Evolutionary conservation across 2,113 vertebrate species (phyloP).

Genomic region (Dolichallabes microphthalmus): DNA sequence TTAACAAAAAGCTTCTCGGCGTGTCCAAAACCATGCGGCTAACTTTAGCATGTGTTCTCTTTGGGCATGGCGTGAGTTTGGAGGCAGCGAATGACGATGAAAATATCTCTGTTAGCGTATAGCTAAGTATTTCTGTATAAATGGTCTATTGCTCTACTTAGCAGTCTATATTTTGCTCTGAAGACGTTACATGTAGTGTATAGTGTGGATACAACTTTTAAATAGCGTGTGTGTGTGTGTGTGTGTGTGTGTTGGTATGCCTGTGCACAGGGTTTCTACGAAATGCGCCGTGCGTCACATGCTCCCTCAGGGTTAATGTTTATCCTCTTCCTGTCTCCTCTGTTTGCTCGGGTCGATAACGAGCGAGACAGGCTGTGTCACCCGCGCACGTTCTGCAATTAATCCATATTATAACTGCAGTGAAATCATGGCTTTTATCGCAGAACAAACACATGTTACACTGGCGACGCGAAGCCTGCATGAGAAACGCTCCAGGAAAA

Average conservation of each 20-base stretch:
- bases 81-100: neutral
- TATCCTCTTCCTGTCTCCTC: slow-evolving; percentile 24
- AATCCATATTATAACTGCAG: slow-evolving; percentile 44
- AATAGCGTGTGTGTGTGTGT: neutral
- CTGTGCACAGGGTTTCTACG: neutral
- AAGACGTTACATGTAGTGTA: neutral
- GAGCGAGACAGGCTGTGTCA: slow-evolving; percentile 19
- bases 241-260: slow-evolving; percentile 4
- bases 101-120: neutral
- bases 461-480: neutral
- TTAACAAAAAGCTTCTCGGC: neutral
- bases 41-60: neutral
- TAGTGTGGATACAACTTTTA: neutral
- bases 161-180: neutral
- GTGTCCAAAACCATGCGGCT: neutral
- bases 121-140: slow-evolving; percentile 4
- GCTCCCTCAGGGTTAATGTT: slow-evolving; percentile 42
- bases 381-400: neutral
- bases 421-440: slow-evolving; percentile 42
- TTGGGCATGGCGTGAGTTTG: neutral
- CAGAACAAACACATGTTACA: neutral
- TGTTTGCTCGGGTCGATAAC: slow-evolving; percentile 47
- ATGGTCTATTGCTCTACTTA: neutral
- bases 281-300: neutral
- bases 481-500: neutral